Conservation (phyloP, 2,888 invertebrate genomes). For the Congeria kusceri region DNA sequence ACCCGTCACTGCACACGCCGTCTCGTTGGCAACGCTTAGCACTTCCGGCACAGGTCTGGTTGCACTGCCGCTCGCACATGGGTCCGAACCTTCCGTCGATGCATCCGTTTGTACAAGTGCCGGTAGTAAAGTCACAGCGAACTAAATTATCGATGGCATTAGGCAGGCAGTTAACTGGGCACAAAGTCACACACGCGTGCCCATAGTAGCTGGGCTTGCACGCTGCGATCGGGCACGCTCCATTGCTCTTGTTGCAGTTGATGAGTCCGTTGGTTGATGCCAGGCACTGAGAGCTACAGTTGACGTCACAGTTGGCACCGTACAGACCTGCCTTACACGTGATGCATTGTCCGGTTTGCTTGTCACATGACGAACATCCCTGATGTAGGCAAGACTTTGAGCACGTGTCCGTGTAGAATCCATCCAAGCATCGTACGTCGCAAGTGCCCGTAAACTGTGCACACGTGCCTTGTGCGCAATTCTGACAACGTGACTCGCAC, state of each 20-base stretch:
- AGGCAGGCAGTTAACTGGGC: conserved; percentile 23
- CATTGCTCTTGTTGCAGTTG: conserved; percentile 28
- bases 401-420: conserved; percentile 25
- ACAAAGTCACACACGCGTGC: conserved; percentile 20
- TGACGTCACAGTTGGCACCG: conserved; percentile 27
- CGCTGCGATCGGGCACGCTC: conserved; percentile 24
- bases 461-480: conserved; percentile 13
- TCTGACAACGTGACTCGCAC: conserved; percentile 14
- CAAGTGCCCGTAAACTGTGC: conserved; percentile 35
- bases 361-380: conserved; percentile 28
- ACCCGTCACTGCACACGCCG: conserved; percentile 34
- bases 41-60: conserved; percentile 35
- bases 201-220: conserved; percentile 38
- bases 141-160: conserved; percentile 11
- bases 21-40: conserved; percentile 24
- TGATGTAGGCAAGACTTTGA: conserved; percentile 10
- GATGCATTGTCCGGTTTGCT: conserved; percentile 15
- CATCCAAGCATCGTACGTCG: conserved; percentile 9
- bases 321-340: conserved; percentile 47
- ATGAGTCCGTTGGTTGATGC: conserved; percentile 4
- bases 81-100: conserved; percentile 28
- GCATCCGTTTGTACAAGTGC: conserved; percentile 36
- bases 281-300: conserved; percentile 45
- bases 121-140: conserved; percentile 23
- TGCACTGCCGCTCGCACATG: conserved; percentile 36